A percentile compares a stretch with the other conserved stretches of the same genome.
Conservation (phyloP, 2,113 vertebrate species). For the Tilapia sparmanii region DNA sequence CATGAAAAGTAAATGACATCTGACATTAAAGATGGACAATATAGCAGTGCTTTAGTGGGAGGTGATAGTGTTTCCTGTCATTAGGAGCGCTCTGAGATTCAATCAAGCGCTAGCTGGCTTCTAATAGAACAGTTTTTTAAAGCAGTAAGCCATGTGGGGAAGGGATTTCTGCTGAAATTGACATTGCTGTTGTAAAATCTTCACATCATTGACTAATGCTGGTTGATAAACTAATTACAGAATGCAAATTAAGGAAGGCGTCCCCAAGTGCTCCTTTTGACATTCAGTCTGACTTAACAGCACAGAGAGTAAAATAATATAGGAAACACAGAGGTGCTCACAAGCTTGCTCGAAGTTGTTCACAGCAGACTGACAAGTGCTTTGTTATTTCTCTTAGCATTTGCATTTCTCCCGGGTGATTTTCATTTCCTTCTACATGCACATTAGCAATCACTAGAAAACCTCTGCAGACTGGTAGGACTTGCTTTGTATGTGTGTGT, state of each 20-base stretch:
- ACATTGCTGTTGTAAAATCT: background rate
- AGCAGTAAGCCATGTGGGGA: background rate
- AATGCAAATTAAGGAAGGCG: background rate
- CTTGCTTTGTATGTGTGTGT: background rate
- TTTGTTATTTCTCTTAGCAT: background rate
- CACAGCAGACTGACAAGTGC: background rate
- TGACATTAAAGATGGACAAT: background rate
- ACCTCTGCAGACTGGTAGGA: background rate
- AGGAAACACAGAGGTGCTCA: background rate
- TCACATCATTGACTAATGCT: background rate
- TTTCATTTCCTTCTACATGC: conserved; percentile 19
- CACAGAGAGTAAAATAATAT: background rate
- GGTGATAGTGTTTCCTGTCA: background rate
- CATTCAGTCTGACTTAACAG: background rate
- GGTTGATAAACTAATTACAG: background rate
- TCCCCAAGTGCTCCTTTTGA: background rate
- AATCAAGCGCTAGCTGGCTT: background rate
- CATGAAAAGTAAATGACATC: background rate
- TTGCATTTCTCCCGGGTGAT: conserved; percentile 32
- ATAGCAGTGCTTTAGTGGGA: background rate
- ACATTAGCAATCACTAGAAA: background rate
- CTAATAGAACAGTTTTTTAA: background rate
- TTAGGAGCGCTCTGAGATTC: background rate
- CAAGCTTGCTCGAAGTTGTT: background rate
- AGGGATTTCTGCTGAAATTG: background rate